These are phyloP conservation scores for Vicugna pacos DNA, from an alignment of 2,113 vertebrate species.

Conservation along the genomic window DNA sequence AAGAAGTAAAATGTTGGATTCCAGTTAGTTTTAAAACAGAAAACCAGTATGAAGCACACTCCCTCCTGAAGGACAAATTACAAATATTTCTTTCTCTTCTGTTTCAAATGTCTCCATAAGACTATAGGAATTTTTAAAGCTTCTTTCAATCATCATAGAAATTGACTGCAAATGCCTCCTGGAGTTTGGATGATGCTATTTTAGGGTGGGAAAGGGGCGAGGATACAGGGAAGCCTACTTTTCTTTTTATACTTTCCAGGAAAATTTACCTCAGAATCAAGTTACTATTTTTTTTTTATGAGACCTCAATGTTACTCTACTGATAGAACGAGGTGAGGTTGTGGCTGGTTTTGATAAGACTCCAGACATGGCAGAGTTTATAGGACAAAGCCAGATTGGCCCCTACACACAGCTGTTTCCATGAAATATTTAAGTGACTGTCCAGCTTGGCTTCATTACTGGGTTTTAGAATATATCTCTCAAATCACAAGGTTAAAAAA, in stretches of 20 bases:
- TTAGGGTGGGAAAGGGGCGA: fast-evolving
- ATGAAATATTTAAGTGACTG: background rate
- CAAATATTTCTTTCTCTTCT: background rate
- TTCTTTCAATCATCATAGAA: constrained; percentile 33
- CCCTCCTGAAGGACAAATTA: background rate
- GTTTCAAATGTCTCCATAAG: constrained; percentile 19
- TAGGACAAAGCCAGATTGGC: background rate
- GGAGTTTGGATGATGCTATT: constrained; percentile 2
- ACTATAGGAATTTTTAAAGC: background rate
- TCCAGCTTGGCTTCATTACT: constrained; percentile 48
- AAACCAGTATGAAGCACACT: background rate
- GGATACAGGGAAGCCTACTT: background rate
- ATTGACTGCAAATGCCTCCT: constrained; percentile 21
- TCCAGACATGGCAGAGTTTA: background rate
- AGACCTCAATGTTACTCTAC: background rate
- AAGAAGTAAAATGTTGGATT: background rate
- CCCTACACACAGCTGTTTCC: background rate
- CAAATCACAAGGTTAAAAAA: constrained; percentile 78
- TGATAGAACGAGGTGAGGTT: background rate
- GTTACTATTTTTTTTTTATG: background rate
- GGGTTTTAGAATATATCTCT: constrained; percentile 70
- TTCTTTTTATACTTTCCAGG: constrained; percentile 22
- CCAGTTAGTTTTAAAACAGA: background rate
- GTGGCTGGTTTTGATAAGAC: background rate
- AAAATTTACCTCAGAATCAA: constrained; percentile 44